These are phyloP conservation scores for Drosophila algonquin DNA, from an alignment of 2,888 invertebrate species.

Conservation along the genomic window DNA sequence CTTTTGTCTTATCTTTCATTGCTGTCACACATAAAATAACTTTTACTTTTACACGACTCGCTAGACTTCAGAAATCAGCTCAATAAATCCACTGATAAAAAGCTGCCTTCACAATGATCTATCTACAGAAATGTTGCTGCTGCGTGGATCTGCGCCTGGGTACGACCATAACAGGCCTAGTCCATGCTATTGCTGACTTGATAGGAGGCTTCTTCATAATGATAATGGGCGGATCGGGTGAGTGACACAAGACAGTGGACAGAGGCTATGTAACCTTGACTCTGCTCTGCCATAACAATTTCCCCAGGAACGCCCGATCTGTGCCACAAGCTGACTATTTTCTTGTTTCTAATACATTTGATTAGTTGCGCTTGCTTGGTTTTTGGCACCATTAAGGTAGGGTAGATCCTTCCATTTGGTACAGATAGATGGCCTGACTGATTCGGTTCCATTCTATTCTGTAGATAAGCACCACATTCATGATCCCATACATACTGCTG, in stretches of 20 bases:
- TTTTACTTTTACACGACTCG: neutral
- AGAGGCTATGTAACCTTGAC: neutral
- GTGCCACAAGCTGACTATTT: conserved; percentile 47
- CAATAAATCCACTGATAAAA: neutral
- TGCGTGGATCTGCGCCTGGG: conserved; percentile 65
- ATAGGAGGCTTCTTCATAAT: conserved; percentile 36
- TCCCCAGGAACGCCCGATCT: conserved; percentile 61
- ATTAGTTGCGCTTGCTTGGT: conserved; percentile 33
- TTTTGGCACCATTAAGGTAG: conserved; percentile 47
- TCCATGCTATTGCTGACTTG: conserved; percentile 53
- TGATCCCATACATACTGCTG: conserved; percentile 38
- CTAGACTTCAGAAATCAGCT: conserved; percentile 11
- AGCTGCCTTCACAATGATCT: conserved; percentile 51
- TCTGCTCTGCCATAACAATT: no score
- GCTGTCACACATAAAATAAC: neutral
- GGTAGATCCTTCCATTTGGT: conserved; percentile 1
- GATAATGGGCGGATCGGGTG: conserved; percentile 60
- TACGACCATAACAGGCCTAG: conserved; percentile 29
- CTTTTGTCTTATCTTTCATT: neutral
- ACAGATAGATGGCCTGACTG: neutral
- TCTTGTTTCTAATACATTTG: conserved; percentile 55
- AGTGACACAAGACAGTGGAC: conserved; percentile 18
- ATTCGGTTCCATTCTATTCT: neutral
- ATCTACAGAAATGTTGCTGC: conserved; percentile 58
- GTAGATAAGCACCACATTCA: conserved; percentile 27